Conservation (phyloP, 2,113 vertebrate genomes). For the Paradoxurus hermaphroditus region DNA sequence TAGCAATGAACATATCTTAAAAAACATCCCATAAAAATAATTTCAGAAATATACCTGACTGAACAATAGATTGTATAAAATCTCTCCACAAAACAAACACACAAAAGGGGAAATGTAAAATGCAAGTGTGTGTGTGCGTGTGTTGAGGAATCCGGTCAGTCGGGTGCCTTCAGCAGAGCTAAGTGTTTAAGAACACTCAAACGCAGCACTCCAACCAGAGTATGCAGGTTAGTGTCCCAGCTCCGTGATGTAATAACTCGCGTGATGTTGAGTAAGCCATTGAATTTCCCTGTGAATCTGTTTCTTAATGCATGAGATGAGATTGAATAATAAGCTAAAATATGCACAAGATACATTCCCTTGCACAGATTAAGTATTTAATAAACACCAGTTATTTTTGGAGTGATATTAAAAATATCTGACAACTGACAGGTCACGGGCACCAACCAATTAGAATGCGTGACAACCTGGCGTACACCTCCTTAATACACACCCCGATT, state of each 20-base stretch:
- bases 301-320: neutral
- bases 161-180: neutral
- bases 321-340: neutral
- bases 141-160: neutral
- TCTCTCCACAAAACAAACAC: neutral
- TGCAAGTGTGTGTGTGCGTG: neutral
- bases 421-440: neutral
- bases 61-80: neutral
- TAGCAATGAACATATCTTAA: neutral
- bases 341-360: neutral
- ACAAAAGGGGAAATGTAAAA: neutral
- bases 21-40: neutral
- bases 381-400: neutral
- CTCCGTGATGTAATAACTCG: neutral
- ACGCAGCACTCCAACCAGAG: fast-evolving
- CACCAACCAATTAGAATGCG: neutral
- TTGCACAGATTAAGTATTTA: neutral
- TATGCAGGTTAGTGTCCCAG: fast-evolving
- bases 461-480: neutral
- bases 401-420: neutral
- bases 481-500: neutral
- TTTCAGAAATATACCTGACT: neutral
- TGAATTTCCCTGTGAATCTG: neutral
- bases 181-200: neutral
- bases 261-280: fast-evolving